A percentile compares a stretch with the other conserved stretches of the same genome.
Conservation (phyloP, 2,113 vertebrate species). For the Eidolon helvum region DNA sequence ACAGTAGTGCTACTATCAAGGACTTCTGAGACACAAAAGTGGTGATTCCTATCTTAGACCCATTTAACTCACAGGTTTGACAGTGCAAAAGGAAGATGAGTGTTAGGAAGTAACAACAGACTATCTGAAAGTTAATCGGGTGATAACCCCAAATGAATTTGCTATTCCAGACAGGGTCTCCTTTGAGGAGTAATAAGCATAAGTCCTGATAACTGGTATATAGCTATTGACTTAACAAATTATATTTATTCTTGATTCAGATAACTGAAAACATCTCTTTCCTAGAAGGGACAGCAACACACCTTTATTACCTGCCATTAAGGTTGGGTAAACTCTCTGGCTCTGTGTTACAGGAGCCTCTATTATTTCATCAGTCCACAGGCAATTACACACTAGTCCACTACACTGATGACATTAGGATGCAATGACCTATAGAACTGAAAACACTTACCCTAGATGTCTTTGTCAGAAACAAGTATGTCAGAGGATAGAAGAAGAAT, state of each 20-base stretch:
- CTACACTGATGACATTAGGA: background rate
- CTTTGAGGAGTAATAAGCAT: background rate
- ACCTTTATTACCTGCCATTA: background rate
- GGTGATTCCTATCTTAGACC: background rate
- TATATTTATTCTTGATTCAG: background rate
- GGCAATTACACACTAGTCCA: background rate
- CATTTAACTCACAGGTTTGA: background rate
- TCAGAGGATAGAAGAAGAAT: background rate
- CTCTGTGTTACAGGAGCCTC: background rate
- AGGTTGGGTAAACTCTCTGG: background rate
- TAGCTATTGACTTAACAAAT: background rate
- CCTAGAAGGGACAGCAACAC: background rate
- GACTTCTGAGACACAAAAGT: background rate
- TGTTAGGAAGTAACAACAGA: background rate
- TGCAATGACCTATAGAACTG: background rate
- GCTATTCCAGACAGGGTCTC: background rate
- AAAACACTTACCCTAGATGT: background rate
- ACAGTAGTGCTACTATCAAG: background rate
- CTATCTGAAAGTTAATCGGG: background rate
- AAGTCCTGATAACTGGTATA: background rate
- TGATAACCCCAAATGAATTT: background rate
- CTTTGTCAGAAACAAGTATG: background rate
- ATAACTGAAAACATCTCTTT: background rate
- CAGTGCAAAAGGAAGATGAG: background rate
- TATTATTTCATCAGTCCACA: background rate